phyloP scores from a whole-genome alignment of 2,797 vertebrate species.

The Lemur catta region DNA sequence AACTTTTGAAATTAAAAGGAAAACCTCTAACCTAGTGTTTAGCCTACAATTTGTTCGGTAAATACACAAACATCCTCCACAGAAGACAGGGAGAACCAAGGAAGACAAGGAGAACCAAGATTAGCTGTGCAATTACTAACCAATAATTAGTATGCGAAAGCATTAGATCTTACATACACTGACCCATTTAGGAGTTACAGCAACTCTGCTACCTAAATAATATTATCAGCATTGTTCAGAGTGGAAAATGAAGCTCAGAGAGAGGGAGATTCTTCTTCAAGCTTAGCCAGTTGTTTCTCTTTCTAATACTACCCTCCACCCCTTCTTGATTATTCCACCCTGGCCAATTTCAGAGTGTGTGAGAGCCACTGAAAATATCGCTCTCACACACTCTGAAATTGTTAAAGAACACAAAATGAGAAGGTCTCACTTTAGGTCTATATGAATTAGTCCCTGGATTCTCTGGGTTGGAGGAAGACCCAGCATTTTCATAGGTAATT shows the following conservation, averaged over 20 bases:
- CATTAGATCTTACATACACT: not conserved
- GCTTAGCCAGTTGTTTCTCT: not conserved
- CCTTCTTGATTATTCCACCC: not conserved
- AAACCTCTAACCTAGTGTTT: not conserved
- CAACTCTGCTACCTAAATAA: not conserved
- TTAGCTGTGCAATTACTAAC: not conserved
- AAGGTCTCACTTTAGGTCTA: not conserved
- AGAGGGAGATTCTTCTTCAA: not conserved
- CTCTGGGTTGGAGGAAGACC: not conserved
- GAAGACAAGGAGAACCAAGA: not conserved
- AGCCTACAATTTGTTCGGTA: not conserved
- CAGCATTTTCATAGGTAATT: not conserved
- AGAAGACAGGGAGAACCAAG: not conserved
- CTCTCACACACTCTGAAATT: not conserved
- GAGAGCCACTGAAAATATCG: not conserved
- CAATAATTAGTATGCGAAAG: not conserved
- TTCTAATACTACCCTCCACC: not conserved
- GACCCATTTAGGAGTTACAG: not conserved
- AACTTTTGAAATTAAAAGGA: conserved; percentile 14
- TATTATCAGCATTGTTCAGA: not conserved
- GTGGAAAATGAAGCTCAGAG: not conserved
- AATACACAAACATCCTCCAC: not conserved
- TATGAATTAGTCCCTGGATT: not conserved
- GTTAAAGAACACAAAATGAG: not conserved
- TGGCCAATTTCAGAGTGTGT: not conserved